Percentiles rank a stretch among this genome's conserved stretches.
Evolutionary conservation across 1,140 invertebrate genomes (phyloP).

Genomic region (Maniola jurtina): DNA sequence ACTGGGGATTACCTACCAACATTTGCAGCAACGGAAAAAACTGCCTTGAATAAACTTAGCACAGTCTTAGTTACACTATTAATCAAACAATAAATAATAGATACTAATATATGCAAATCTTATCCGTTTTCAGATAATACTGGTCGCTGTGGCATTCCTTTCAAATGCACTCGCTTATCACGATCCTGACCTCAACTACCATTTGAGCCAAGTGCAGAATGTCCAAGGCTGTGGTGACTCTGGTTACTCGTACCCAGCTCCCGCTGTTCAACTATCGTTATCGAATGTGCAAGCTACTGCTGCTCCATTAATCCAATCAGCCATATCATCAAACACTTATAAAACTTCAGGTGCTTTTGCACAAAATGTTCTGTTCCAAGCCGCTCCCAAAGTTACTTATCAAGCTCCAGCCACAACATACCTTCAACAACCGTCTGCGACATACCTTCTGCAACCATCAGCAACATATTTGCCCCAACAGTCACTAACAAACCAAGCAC

Average conservation of each 20-base stretch:
- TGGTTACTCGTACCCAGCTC: conserved; percentile 70
- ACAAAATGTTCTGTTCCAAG: conserved; percentile 32
- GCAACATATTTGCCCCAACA: not conserved
- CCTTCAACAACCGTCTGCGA: conserved; percentile 36
- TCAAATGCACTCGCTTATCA: conserved; percentile 61
- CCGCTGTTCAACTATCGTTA: conserved; percentile 59
- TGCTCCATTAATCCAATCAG: conserved; percentile 33
- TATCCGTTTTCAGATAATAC: conserved; percentile 56
- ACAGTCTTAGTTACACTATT: not conserved
- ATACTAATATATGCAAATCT: conserved; percentile 12
- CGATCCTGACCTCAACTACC: conserved; percentile 75
- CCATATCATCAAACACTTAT: conserved; percentile 37
- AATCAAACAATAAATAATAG: not conserved
- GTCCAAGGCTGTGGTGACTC: conserved; percentile 51
- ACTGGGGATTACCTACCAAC: not conserved
- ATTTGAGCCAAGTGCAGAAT: conserved; percentile 65
- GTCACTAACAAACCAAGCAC: conserved; percentile 46
- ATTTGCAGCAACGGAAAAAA: no score
- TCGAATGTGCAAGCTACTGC: conserved; percentile 44
- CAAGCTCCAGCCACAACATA: conserved; percentile 22
- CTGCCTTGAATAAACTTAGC: no score
- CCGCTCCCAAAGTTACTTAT: conserved; percentile 32
- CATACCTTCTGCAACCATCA: conserved; percentile 37
- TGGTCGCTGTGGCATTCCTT: conserved; percentile 42
- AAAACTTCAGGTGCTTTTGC: conserved; percentile 37